Percentiles rank a stretch among this genome's conserved stretches.
phyloP scores from a whole-genome alignment of 2,113 vertebrate species.

The Athene cunicularia region DNA sequence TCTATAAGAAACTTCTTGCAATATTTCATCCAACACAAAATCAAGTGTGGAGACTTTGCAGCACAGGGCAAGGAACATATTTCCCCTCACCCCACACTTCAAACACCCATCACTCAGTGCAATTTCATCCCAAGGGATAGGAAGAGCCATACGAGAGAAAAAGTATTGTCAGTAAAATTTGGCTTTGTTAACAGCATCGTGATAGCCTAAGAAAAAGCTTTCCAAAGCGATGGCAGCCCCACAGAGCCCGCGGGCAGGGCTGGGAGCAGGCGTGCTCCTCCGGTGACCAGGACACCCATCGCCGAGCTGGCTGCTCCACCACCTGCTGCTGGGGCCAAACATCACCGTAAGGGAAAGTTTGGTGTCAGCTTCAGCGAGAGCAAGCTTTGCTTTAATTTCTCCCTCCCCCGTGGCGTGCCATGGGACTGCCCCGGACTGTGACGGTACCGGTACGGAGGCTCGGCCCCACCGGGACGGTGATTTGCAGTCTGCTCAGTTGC shows the following conservation, averaged over 20 bases:
- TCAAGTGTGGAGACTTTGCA: not conserved
- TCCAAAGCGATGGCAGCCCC: not conserved
- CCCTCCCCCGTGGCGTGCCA: fast-evolving
- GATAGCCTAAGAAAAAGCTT: not conserved
- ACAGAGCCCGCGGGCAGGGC: fast-evolving
- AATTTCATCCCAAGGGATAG: not conserved
- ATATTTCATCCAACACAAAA: not conserved
- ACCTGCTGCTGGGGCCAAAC: not conserved
- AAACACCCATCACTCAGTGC: not conserved
- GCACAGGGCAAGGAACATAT: not conserved
- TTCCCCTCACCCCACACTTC: not conserved
- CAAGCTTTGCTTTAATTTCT: not conserved
- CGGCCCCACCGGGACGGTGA: not conserved
- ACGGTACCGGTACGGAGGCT: not conserved
- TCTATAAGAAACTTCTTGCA: not conserved
- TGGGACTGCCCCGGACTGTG: fast-evolving
- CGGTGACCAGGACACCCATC: not conserved
- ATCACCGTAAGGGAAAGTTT: not conserved
- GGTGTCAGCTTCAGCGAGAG: not conserved
- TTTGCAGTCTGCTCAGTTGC: conserved; percentile 58
- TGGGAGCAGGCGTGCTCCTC: not conserved
- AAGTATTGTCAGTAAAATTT: not conserved
- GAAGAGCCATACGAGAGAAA: not conserved
- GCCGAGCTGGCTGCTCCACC: not conserved
- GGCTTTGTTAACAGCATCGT: not conserved